Evolutionary conservation across 1,140 invertebrate species (phyloP).

Genomic region (Thaumetopoea pityocampa): DNA sequence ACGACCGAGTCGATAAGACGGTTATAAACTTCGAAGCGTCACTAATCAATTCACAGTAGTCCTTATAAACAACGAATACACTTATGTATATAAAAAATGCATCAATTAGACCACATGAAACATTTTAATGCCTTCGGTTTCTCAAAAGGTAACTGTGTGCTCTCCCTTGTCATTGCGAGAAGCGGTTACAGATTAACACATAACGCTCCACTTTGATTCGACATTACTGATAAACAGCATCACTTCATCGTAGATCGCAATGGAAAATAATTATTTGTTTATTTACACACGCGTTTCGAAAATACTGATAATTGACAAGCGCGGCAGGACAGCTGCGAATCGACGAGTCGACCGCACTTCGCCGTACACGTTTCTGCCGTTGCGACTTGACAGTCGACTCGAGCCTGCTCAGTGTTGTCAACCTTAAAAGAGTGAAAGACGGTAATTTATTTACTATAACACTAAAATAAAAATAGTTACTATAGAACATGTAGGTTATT

Average conservation of each 20-base stretch:
- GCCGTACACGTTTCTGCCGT: conserved; percentile 70
- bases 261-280: conserved; percentile 71
- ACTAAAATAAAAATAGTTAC: no score
- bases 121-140: conserved; percentile 73
- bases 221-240: conserved; percentile 63
- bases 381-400: conserved; percentile 14
- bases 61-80: conserved; percentile 65
- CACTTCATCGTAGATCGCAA: conserved; percentile 62
- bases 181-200: conserved; percentile 57
- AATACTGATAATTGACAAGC: conserved; percentile 66
- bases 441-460: no score
- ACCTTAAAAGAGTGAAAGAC: no score
- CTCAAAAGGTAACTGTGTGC: conserved; percentile 72
- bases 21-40: conserved; percentile 52
- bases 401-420: no score
- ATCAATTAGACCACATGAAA: conserved; percentile 68
- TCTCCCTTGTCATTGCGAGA: conserved; percentile 74
- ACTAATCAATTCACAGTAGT: conserved; percentile 67
- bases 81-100: conserved; percentile 55
- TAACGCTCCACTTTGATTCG: conserved; percentile 51
- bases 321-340: conserved; percentile 66
- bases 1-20: conserved; percentile 51
- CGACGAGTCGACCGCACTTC: conserved; percentile 74
- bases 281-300: conserved; percentile 69
- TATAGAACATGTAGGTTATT: no score